These are phyloP conservation scores for Picathartes gymnocephalus DNA, from an alignment of 2,113 vertebrate species.

Conservation along the genomic window DNA sequence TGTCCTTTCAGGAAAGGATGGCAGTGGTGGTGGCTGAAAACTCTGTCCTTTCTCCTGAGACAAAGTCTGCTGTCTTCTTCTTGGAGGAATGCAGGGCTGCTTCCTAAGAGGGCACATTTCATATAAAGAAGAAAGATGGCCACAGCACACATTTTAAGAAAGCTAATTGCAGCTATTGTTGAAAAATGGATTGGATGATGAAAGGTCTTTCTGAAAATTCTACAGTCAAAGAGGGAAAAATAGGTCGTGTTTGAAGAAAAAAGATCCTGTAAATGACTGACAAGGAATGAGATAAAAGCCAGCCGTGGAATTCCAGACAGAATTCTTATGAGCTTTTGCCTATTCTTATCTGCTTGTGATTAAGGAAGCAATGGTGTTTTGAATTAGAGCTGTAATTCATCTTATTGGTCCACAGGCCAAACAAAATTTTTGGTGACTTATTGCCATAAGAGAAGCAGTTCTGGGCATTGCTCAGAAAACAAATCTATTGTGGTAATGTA, in stretches of 20 bases:
- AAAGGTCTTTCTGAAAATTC: slow-evolving; percentile 2
- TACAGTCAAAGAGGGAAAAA: neutral
- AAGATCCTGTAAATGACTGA: neutral
- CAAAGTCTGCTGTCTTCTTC: neutral
- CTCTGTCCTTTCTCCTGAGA: neutral
- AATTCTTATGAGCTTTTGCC: neutral
- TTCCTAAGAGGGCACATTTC: neutral
- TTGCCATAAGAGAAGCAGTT: neutral
- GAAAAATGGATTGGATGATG: neutral
- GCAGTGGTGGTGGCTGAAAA: neutral
- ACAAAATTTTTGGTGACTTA: neutral
- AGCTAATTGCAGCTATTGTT: neutral
- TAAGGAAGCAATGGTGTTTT: neutral
- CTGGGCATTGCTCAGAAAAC: neutral
- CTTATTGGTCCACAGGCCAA: neutral
- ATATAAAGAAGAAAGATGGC: neutral
- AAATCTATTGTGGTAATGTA: neutral
- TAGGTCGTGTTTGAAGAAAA: neutral
- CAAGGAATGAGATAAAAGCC: neutral
- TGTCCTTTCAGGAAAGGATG: neutral
- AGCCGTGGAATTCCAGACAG: neutral
- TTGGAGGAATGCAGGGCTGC: neutral
- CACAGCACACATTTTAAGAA: neutral
- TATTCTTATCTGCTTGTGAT: neutral
- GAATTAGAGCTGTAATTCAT: neutral